phyloP scores from a whole-genome alignment of 2,113 vertebrate species.

The Sporophila hypoxantha region DNA sequence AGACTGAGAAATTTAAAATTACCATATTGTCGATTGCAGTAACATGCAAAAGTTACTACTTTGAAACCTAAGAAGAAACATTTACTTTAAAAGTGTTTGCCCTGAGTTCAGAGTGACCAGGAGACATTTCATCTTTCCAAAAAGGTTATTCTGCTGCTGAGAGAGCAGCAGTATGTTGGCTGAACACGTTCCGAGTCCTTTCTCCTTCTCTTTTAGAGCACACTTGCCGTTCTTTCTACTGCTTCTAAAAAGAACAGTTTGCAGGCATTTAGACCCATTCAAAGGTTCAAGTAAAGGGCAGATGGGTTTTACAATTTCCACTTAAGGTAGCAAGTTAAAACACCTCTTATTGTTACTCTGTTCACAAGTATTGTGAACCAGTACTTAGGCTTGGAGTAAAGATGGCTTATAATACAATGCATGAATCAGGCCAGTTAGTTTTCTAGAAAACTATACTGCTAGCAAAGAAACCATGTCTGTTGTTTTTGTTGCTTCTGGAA shows the following conservation, averaged over 20 bases:
- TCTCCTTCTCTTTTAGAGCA: not conserved
- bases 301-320: not conserved
- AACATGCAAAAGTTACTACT: not conserved
- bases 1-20: not conserved
- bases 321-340: not conserved
- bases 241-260: not conserved
- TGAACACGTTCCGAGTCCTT: not conserved
- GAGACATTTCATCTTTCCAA: not conserved
- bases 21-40: not conserved
- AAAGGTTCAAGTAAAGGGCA: not conserved
- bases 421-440: not conserved
- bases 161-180: not conserved
- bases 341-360: not conserved
- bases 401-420: accelerated
- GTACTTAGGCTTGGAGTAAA: not conserved
- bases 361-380: not conserved
- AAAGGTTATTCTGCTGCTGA: not conserved
- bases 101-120: not conserved
- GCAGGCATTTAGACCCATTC: not conserved
- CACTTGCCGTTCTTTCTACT: not conserved
- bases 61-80: not conserved
- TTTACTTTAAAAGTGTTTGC: not conserved
- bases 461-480: not conserved
- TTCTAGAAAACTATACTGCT: not conserved
- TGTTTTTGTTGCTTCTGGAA: not conserved